Evolutionary conservation across 2,888 invertebrate genomes (phyloP), one percentile per base, ranked within the genome.

Genomic region (Nomada lathburiana): DNA sequence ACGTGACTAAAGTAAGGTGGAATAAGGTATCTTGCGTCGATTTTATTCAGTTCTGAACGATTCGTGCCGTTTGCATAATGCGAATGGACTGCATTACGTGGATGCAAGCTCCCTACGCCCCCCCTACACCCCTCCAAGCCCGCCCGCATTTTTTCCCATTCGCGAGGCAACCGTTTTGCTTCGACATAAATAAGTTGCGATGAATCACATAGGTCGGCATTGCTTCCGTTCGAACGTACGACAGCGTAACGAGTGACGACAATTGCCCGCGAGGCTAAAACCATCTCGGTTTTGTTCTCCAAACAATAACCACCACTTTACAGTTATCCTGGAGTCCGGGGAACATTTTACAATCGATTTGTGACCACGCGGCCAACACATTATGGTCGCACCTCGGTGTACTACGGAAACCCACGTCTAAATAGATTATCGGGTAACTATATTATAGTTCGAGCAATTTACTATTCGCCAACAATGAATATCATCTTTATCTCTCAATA

Each of bases 61-160:
- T 85, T 81, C 83, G 26, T 82, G 71, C 78, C 81, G 81, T 85
- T 84, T 85, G 83, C 85, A 83, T 84, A 83, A 85, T 82, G 74
- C 59, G 72, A 81, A 79, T 59, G 67, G 76, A 83, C 75, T 78
- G 81, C 78, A 74, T 82, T 85, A 83, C 69, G 57, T n/a, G 55
- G 67, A 63, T 59, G 72, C 62, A 69, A 64, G 57, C 52, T 59
- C 55, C 18, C 75, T 20, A 5, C 36, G 0, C 36, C 36, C 26
- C 26, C 23, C 23, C 23, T n/a, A n/a, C n/a, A n/a, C 23, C 26
- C 26, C 26, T 26, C 26, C n/a, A n/a, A n/a, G 26, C 26, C 55
- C 11, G n/a, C n/a, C 42, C 57, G 62, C 23, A 62, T 55, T 36
- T 50, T 23, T 59, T 13, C 11, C 26, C 13, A 26, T 42, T 44